phyloP scores from a whole-genome alignment of 2,888 invertebrate species.

The Drosophila peninsularis region DNA sequence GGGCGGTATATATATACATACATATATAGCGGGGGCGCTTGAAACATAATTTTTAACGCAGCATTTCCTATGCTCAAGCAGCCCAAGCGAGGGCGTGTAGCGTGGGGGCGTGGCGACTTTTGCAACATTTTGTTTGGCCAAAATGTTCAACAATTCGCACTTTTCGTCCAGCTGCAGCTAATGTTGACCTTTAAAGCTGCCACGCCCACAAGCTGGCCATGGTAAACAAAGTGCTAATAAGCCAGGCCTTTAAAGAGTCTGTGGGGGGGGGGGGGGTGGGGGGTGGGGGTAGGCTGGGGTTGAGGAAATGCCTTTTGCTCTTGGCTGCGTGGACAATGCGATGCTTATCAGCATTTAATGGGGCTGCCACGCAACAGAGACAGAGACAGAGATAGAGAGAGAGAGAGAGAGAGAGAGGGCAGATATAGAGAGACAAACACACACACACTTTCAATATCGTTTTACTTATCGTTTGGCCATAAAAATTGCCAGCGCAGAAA shows the following conservation, averaged over 20 bases:
- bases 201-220: neutral
- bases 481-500: conserved; percentile 82
- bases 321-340: conserved; percentile 59
- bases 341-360: conserved; percentile 74
- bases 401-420: neutral
- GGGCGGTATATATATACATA: neutral
- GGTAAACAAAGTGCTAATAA: conserved; percentile 62
- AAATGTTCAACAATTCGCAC: conserved; percentile 53
- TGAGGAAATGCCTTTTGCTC: conserved; percentile 29
- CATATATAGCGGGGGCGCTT: neutral
- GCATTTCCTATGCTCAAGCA: conserved; percentile 59
- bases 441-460: conserved; percentile 74
- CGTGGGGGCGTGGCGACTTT: conserved; percentile 13
- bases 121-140: conserved; percentile 37
- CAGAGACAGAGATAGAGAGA: too few relatives aligned
- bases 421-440: conserved; percentile 16
- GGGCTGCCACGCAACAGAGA: conserved; percentile 17
- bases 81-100: neutral
- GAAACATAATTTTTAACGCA: conserved; percentile 75
- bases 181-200: conserved; percentile 60
- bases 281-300: neutral
- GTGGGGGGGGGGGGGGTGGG: neutral
- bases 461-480: conserved; percentile 82
- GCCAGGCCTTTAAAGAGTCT: conserved; percentile 51
- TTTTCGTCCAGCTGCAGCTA: conserved; percentile 54